Evolutionary conservation across 2,888 invertebrate genomes (phyloP).

Genomic region (Coleophora flavipennella): DNA sequence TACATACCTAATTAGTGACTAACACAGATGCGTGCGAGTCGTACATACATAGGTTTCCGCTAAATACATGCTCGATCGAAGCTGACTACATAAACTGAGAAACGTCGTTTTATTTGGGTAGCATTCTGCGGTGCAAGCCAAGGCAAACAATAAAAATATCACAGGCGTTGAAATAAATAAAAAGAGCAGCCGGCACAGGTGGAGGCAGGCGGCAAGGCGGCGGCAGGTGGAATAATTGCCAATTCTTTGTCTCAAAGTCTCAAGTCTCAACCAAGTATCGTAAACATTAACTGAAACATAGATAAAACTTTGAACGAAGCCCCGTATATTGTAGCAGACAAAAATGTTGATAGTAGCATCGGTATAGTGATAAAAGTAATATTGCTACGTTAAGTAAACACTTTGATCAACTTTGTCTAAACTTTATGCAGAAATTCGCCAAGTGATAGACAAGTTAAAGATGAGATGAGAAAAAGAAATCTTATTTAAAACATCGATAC

Average conservation of each 20-base stretch:
- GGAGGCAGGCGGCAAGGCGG: conserved; percentile 28
- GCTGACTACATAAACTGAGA: neutral
- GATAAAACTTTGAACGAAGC: too few relatives aligned
- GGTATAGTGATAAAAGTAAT: too few relatives aligned
- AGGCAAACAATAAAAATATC: conserved; percentile 69
- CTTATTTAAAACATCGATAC: too few relatives aligned
- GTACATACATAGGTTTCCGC: neutral
- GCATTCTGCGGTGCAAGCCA: conserved; percentile 27
- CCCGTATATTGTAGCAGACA: too few relatives aligned
- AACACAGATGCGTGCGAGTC: neutral
- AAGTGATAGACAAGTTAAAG: too few relatives aligned
- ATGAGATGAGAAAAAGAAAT: too few relatives aligned
- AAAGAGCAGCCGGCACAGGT: conserved; percentile 66
- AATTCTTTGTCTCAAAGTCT: conserved; percentile 64
- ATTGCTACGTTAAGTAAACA: too few relatives aligned
- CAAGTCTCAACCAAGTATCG: too few relatives aligned
- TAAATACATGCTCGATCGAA: neutral
- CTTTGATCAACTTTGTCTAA: too few relatives aligned
- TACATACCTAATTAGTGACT: neutral
- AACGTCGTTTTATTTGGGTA: conserved; percentile 1
- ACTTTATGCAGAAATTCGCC: too few relatives aligned
- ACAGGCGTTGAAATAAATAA: conserved; percentile 67
- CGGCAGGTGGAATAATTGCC: conserved; percentile 72
- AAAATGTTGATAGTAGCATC: too few relatives aligned
- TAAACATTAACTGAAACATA: too few relatives aligned